Evolutionary conservation across 2,888 invertebrate species (phyloP), one percentile per base, ranked within the genome.

Genomic region (Chloroclysta siterata): DNA sequence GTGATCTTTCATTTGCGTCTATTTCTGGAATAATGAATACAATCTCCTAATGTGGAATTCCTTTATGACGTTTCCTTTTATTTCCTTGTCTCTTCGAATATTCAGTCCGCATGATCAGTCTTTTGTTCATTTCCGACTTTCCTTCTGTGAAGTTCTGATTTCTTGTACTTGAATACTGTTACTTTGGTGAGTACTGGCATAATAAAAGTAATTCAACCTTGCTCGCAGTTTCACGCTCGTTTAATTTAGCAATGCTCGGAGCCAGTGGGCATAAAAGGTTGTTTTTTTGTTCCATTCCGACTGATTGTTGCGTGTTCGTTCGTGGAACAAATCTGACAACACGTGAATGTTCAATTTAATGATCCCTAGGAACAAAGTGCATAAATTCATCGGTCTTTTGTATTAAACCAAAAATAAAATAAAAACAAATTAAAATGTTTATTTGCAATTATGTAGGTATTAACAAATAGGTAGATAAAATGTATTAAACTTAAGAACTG

Each of bases 181-280:
- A 33, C 36, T 17, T 46, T 17, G 11, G 46, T 17, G 17, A 46
- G 11, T 46, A 17, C 36, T 11, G 36, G 11, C 15, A 17, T 15
- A 51, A 51, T 51, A 51, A 41, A 46, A 41, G 36, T 55, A 55
- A 46, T 55, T 47, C 36, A 17, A n/a, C 55, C 47, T 53, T 53
- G 22, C 28, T 29, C 33, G 15, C 44, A 28, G 42, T 56, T 64
- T 60, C 28, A 48, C 48, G 64, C 42, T 48, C 14, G 48, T 56
- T 53, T 33, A 55, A 64, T 56, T 56, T 60, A 56, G 53, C 60
- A 64, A 56, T 53, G 56, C 53, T 64, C 15, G 36, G 5, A 56
- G 52, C 15, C 42, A 53, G 46, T 59, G 60, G 28, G 28, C 52
- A 56, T 39, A 42, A 48, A 55, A 60, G 47, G 55, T 53, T 42